Base-by-base conservation (phyloP, 2,888 invertebrate genomes). In the Drosophila algonquin region DNA sequence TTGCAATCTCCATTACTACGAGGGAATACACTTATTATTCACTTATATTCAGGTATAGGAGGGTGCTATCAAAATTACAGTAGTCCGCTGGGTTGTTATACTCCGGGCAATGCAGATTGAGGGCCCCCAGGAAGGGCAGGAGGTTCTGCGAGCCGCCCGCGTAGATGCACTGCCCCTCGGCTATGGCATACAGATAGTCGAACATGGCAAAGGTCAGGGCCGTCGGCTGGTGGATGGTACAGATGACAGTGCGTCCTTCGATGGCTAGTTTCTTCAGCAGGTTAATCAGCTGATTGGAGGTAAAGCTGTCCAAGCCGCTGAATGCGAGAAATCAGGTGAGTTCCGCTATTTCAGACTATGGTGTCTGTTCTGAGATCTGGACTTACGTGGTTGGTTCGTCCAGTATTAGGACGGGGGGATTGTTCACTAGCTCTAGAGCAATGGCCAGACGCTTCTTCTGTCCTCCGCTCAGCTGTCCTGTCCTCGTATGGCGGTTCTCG, bases 21-120 rank as follows among this genome's bases (percentile, higher is more conserved):
- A 77, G 35, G 27, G 14, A 62, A 12, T 24, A 2, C 10, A 3
- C 40, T 24, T 6, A 44, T 8, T 18, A 24, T 30, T 12, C 3
- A 14, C 32, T 44, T 21, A 21, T 21, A 21, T 21, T 21, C 21
- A 2, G 12, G 40, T 8, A 21, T 1, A 0, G 16, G 0, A 24
- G 0, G 9, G 0, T 2, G 18, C 8, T 14, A 2, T 10, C 0
- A 3, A 4, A 93, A 95, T 95, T 93, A 97, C 97, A 94, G 92
- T 95, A 98, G 92, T 98, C 98, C 16, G 97, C 96, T 47, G 98
- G 97, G 93, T 98, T 98, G 91, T 98, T 97, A 89, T 96, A 97
- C 16, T 95, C 94, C 0, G 98, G 98, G 91, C 98, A 98, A 32
- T 93, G 93, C 14, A 98, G 93, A 76, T 94, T 94, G 67, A 95